phyloP scores from a whole-genome alignment of 2,888 invertebrate species.

The Amphimallon solstitiale region DNA sequence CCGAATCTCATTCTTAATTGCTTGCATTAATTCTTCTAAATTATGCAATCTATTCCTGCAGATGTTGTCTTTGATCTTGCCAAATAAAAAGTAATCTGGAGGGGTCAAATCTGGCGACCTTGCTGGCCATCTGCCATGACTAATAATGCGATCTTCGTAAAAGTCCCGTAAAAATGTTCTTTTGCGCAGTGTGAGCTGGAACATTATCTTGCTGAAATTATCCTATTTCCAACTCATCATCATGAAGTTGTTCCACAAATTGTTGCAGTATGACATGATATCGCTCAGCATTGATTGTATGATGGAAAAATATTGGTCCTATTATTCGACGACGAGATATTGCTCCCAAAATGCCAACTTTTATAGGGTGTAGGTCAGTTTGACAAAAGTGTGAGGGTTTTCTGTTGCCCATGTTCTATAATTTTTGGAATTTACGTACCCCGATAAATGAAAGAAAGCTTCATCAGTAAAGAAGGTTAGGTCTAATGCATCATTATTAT shows the following conservation, averaged over 20 bases:
- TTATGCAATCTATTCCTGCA: too few relatives aligned
- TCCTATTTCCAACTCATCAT: conserved; percentile 33
- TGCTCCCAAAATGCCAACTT: conserved; percentile 39
- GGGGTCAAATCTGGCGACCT: too few relatives aligned
- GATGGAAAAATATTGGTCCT: conserved; percentile 39
- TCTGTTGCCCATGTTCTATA: conserved; percentile 37
- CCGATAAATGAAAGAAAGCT: too few relatives aligned
- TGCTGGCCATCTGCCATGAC: too few relatives aligned
- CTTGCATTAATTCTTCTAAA: too few relatives aligned
- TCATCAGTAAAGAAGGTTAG: too few relatives aligned
- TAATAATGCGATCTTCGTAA: conserved; percentile 29
- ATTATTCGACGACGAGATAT: conserved; percentile 34
- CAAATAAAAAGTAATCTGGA: too few relatives aligned
- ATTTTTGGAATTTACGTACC: too few relatives aligned
- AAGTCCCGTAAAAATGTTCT: conserved; percentile 23
- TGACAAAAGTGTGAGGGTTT: conserved; percentile 39
- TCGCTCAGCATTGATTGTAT: conserved; percentile 29
- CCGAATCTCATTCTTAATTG: too few relatives aligned
- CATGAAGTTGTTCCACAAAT: conserved; percentile 32
- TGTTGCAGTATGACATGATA: conserved; percentile 21
- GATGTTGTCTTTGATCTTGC: too few relatives aligned
- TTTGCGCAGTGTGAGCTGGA: conserved; percentile 35
- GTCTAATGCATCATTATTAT: too few relatives aligned
- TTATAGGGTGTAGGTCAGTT: conserved; percentile 34
- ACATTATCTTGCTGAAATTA: conserved; percentile 37